Evolutionary conservation across 2,113 vertebrate species (phyloP).

Genomic region (Oryzias javanicus): DNA sequence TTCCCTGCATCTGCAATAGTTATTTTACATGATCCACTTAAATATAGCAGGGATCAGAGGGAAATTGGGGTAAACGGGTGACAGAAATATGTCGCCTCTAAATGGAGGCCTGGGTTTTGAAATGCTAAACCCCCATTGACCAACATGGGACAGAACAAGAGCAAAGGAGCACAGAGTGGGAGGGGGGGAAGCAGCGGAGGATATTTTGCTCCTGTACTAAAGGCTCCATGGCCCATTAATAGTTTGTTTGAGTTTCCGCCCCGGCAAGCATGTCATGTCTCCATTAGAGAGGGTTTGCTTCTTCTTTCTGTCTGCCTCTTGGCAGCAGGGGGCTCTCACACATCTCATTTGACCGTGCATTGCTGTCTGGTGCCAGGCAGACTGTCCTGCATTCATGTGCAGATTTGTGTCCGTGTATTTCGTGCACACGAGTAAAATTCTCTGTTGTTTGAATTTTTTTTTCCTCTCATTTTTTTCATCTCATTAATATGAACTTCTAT

Average conservation of each 20-base stretch:
- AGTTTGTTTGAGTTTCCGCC: conserved; percentile 83
- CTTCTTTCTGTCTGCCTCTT: conserved; percentile 75
- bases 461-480: conserved; percentile 43
- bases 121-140: conserved; percentile 54
- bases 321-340: conserved; percentile 80
- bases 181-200: conserved; percentile 41
- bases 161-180: conserved; percentile 39
- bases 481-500: conserved; percentile 51
- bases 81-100: conserved; percentile 48
- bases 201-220: conserved; percentile 67
- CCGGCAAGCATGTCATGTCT: conserved; percentile 80
- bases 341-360: conserved; percentile 72
- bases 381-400: conserved; percentile 66
- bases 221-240: conserved; percentile 80
- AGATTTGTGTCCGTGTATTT: conserved; percentile 22
- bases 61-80: conserved; percentile 37
- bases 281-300: conserved; percentile 82
- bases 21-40: conserved; percentile 15
- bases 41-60: conserved; percentile 22
- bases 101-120: conserved; percentile 52
- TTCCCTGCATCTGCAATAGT: not conserved
- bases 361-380: conserved; percentile 82
- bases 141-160: conserved; percentile 49
- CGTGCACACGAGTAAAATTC: not conserved
- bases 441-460: too few relatives aligned